Evolutionary conservation across 2,888 invertebrate species (phyloP).

Genomic region (Timandra comae): DNA sequence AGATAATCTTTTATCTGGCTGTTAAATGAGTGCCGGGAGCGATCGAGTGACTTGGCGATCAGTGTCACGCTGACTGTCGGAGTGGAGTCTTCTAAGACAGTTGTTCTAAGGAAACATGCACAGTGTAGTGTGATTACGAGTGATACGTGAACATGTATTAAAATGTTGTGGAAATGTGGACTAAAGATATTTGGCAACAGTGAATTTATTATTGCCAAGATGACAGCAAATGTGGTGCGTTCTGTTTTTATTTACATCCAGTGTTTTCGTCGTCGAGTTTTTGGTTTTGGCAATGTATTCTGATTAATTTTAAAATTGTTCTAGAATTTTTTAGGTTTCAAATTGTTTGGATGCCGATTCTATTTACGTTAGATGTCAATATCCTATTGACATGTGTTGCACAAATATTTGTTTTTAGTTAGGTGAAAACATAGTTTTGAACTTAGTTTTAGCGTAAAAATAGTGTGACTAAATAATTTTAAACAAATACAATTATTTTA

Average conservation of each 20-base stretch:
- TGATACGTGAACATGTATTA: neutral
- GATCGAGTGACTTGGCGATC: conserved; percentile 33
- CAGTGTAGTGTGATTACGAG: neutral
- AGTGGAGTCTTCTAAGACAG: neutral
- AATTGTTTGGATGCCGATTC: no score
- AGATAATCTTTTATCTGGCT: conserved; percentile 72
- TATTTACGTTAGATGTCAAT: no score
- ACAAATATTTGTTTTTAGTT: no score
- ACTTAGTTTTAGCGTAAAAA: no score
- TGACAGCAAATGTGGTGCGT: conserved; percentile 42
- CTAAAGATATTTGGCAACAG: conserved; percentile 16
- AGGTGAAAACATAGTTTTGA: no score
- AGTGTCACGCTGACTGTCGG: neutral
- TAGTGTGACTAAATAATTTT: no score
- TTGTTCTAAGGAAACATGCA: neutral
- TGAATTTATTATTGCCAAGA: conserved; percentile 48
- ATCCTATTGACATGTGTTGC: no score
- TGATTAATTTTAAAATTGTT: no score
- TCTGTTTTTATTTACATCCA: conserved; percentile 41
- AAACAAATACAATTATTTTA: no score
- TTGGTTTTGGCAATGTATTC: conserved; percentile 6
- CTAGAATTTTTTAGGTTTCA: no score
- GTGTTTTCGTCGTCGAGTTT: conserved; percentile 7
- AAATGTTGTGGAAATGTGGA: conserved; percentile 1
- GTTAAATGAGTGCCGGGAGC: conserved; percentile 58